A percentile compares a stretch with the other conserved stretches of the same genome.
These are phyloP conservation scores for Ellobius talpinus DNA, from an alignment of 2,113 vertebrate species.

Conservation along the genomic window DNA sequence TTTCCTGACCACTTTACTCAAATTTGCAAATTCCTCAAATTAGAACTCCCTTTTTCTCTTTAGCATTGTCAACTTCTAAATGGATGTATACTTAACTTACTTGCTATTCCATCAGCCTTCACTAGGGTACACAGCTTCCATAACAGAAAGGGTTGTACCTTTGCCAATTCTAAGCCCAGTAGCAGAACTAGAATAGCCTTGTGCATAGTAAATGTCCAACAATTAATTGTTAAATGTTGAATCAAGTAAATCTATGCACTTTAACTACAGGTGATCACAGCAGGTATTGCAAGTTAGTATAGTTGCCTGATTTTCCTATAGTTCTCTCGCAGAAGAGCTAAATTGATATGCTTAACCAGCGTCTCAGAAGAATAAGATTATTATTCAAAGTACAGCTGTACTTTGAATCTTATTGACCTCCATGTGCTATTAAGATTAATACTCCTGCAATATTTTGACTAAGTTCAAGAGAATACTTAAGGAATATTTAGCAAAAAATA, in stretches of 20 bases:
- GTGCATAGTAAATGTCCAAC: neutral
- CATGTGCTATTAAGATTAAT: neutral
- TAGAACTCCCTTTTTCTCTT: neutral
- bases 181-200: neutral
- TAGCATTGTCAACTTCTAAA: neutral
- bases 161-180: neutral
- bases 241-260: neutral
- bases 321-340: neutral
- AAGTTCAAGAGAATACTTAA: neutral
- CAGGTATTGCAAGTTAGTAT: neutral
- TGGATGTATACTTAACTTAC: neutral
- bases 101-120: neutral
- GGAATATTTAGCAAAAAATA: neutral
- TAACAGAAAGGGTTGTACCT: neutral
- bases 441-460: neutral
- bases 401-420: neutral
- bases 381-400: neutral
- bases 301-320: neutral
- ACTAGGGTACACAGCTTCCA: neutral
- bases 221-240: neutral
- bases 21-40: neutral
- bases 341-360: neutral
- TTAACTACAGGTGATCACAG: neutral
- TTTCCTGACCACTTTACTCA: neutral
- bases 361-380: slow-evolving; percentile 4